Percentiles rank a stretch among this genome's conserved stretches.
Evolutionary conservation across 2,888 invertebrate species (phyloP).

Genomic region (Crossocerus cetratus): DNA sequence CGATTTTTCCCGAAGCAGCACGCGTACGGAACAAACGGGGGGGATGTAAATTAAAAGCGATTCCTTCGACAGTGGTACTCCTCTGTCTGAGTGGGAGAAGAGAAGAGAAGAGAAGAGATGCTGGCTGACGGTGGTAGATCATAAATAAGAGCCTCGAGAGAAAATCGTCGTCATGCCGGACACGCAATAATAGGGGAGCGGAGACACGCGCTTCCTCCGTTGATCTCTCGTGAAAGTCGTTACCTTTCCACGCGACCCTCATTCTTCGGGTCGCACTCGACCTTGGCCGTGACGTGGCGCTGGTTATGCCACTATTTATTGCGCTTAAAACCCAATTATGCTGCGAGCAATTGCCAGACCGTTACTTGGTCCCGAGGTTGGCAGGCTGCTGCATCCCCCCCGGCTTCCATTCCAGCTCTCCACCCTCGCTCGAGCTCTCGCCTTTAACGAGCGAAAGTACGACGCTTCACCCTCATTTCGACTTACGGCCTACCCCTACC

Average conservation of each 20-base stretch:
- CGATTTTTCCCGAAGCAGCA: background rate
- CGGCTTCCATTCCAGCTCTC: background rate
- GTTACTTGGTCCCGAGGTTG: conserved; percentile 22
- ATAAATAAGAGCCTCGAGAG: background rate
- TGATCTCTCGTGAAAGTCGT: conserved; percentile 41
- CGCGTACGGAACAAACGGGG: background rate
- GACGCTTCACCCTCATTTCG: background rate
- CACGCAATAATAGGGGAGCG: background rate
- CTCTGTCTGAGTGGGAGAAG: background rate
- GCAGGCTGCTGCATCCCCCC: background rate
- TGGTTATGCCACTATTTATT: conserved; percentile 50
- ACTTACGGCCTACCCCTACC: background rate
- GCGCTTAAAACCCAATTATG: conserved; percentile 40
- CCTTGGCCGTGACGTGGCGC: conserved; percentile 40
- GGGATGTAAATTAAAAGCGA: conserved; percentile 1
- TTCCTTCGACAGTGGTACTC: background rate
- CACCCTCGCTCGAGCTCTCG: background rate
- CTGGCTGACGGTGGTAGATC: background rate
- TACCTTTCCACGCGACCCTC: conserved; percentile 42
- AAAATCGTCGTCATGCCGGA: conserved; percentile 2
- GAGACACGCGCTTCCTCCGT: conserved; percentile 39
- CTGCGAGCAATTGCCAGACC: conserved; percentile 27
- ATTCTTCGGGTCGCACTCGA: conserved; percentile 18
- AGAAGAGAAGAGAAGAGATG: background rate
- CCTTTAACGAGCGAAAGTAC: conserved; percentile 3